Conservation (phyloP, 1,140 invertebrate species). For the Drosophila arizonae region DNA sequence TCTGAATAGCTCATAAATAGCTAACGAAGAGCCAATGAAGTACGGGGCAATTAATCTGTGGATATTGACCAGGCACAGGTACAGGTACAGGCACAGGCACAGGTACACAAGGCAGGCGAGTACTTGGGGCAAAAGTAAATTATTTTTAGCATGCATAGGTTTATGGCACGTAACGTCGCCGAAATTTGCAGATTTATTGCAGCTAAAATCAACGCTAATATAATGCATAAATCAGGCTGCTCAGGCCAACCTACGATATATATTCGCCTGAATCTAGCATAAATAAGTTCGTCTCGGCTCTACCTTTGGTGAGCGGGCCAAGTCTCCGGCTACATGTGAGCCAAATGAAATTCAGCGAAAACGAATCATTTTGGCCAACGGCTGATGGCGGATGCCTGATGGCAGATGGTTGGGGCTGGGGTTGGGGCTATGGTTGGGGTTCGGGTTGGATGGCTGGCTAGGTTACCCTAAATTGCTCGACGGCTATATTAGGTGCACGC, state of each 20-base stretch:
- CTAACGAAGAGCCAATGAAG: constrained; percentile 4
- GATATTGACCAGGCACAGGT: neutral
- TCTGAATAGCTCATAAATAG: constrained; percentile 27
- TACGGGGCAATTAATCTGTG: neutral
- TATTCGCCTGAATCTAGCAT: constrained; percentile 57
- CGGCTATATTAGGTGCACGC: constrained; percentile 29
- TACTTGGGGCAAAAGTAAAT: constrained; percentile 35
- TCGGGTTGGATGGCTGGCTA: constrained; percentile 1
- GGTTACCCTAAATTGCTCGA: constrained; percentile 19
- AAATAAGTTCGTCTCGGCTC: constrained; percentile 43
- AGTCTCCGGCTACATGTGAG: constrained; percentile 31
- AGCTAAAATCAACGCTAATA: constrained; percentile 75
- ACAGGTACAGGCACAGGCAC: too few species aligned
- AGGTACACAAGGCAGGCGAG: constrained; percentile 10
- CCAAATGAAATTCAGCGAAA: constrained; percentile 76
- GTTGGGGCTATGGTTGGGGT: neutral
- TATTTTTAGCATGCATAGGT: constrained; percentile 50
- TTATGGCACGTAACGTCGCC: constrained; percentile 51
- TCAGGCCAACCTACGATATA: constrained; percentile 67
- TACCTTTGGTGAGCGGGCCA: neutral
- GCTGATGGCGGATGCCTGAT: constrained; percentile 2
- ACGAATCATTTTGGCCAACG: constrained; percentile 62
- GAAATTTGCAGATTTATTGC: constrained; percentile 70
- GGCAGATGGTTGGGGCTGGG: too few species aligned
- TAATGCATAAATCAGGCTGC: constrained; percentile 77